Evolutionary conservation across 2,113 vertebrate genomes (phyloP).

Genomic region (Xenus cinereus): DNA sequence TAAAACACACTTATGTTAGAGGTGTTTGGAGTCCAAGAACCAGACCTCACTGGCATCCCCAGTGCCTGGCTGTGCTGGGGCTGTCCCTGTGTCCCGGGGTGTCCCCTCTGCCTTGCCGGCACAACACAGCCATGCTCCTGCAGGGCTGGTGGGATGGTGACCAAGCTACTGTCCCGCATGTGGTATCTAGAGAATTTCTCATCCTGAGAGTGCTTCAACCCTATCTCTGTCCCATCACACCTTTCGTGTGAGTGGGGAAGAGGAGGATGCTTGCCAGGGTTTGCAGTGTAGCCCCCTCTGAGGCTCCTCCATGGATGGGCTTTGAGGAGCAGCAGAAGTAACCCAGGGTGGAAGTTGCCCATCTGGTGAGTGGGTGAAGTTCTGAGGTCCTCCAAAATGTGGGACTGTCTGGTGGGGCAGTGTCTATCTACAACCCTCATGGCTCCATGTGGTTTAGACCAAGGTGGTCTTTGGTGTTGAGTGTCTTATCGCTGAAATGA

Average conservation of each 20-base stretch:
- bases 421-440: neutral
- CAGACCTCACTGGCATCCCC: neutral
- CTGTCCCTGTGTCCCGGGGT: neutral
- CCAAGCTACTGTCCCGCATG: fast-evolving
- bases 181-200: neutral
- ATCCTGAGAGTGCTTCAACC: neutral
- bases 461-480: neutral
- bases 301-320: neutral
- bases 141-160: neutral
- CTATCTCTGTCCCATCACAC: neutral
- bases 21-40: neutral
- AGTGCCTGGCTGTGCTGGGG: neutral
- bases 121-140: neutral
- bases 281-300: neutral
- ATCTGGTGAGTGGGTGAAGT: neutral
- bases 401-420: neutral
- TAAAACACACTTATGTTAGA: fast-evolving
- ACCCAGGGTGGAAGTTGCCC: neutral
- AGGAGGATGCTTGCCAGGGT: neutral
- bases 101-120: neutral
- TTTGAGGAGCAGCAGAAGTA: neutral
- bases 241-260: neutral
- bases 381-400: neutral
- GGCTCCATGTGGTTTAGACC: neutral
- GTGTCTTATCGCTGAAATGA: neutral